Evolutionary conservation across 2,888 invertebrate genomes (phyloP).

Genomic region (Oasisia sp.): DNA sequence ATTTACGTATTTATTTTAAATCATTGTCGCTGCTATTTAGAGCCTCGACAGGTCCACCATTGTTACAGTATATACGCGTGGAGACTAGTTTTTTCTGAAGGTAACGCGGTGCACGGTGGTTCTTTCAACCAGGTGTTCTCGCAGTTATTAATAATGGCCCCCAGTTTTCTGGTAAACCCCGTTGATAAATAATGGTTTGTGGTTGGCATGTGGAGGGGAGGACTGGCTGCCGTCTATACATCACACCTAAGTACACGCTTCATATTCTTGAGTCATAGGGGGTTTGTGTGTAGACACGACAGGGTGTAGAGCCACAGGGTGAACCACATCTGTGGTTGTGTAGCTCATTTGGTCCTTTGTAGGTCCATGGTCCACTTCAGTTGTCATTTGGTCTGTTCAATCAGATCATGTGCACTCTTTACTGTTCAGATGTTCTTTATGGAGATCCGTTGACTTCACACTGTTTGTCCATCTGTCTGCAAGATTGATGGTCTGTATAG

Average conservation of each 20-base stretch:
- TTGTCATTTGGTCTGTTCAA: too few species aligned
- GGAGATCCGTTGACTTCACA: too few species aligned
- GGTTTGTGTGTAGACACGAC: not conserved
- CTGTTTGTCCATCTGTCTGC: too few species aligned
- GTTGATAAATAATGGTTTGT: not conserved
- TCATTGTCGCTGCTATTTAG: not conserved
- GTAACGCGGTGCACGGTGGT: not conserved
- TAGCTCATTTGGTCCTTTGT: too few species aligned
- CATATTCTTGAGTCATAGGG: not conserved
- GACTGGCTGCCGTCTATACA: not conserved
- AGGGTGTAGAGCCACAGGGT: not conserved
- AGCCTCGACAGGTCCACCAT: not conserved
- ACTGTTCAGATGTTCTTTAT: too few species aligned
- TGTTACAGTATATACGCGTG: not conserved
- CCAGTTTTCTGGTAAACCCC: not conserved
- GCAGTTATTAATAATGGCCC: not conserved
- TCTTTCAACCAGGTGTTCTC: not conserved
- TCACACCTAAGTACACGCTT: not conserved
- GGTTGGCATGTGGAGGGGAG: not conserved
- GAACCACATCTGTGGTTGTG: not conserved
- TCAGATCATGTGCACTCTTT: too few species aligned
- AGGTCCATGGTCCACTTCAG: too few species aligned
- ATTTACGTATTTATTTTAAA: not conserved
- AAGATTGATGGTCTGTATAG: too few species aligned
- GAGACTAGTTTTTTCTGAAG: not conserved